Evolutionary conservation across 2,888 invertebrate genomes (phyloP).

Genomic region (Diploptera punctata): DNA sequence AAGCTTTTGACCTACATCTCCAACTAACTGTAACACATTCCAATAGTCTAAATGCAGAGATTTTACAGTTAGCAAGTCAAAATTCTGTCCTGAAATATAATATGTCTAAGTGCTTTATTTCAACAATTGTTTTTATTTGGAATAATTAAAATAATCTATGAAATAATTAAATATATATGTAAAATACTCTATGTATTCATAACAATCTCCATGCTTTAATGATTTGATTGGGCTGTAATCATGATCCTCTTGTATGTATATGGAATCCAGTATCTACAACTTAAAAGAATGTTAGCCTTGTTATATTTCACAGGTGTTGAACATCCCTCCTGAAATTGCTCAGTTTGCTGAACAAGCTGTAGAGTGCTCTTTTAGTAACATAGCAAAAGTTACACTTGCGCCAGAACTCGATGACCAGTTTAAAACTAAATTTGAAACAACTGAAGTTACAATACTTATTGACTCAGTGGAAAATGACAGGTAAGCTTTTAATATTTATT

Average conservation of each 20-base stretch:
- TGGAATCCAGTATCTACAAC: conserved; percentile 47
- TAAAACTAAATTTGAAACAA: conserved; percentile 45
- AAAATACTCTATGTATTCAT: no score
- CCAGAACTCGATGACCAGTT: conserved; percentile 37
- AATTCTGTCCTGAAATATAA: no score
- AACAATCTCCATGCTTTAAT: no score
- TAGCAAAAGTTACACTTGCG: conserved; percentile 40
- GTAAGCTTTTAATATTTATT: no score
- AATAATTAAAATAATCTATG: no score
- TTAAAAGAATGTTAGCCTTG: conserved; percentile 49
- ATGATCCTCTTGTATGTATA: not conserved
- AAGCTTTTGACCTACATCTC: no score
- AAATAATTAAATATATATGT: no score
- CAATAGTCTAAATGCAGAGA: no score
- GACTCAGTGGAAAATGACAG: conserved; percentile 55
- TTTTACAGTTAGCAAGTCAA: no score
- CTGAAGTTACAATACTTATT: conserved; percentile 56
- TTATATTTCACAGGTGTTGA: conserved; percentile 57
- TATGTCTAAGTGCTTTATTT: no score
- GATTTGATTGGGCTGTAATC: not conserved
- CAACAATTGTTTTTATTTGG: no score
- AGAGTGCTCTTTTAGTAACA: conserved; percentile 49
- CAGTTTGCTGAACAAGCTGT: conserved; percentile 53
- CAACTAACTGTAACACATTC: no score
- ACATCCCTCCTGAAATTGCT: conserved; percentile 61